Evolutionary conservation across 1,140 invertebrate species (phyloP).

Genomic region (Calliphora vicina): DNA sequence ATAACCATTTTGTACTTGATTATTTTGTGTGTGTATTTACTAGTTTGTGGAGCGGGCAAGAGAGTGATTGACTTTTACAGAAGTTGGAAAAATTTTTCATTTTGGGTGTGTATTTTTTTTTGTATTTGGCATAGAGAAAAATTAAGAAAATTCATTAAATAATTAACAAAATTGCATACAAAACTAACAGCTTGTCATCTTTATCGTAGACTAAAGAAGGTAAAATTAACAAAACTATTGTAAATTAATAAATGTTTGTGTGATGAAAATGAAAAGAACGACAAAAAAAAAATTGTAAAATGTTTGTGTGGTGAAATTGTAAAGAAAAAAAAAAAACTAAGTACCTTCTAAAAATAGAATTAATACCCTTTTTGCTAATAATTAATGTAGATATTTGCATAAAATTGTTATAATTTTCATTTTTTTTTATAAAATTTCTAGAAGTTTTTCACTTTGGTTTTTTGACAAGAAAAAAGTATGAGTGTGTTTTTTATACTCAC

Average conservation of each 20-base stretch:
- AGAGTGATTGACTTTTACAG: background rate
- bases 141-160: background rate
- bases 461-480: background rate
- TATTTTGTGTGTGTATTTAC: too few relatives aligned
- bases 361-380: too few relatives aligned
- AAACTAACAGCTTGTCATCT: slow-evolving; percentile 15
- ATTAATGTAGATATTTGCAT: background rate
- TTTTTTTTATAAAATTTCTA: background rate
- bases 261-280: background rate
- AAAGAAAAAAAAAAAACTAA: background rate
- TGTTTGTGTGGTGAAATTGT: slow-evolving; percentile 5
- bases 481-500: too few relatives aligned
- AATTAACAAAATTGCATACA: background rate
- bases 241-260: background rate
- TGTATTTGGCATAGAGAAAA: background rate
- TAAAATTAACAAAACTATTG: background rate
- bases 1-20: too few relatives aligned
- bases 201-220: background rate
- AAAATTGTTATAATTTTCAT: too few relatives aligned
- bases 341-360: too few relatives aligned
- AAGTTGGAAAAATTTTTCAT: slow-evolving; percentile 2
- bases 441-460: background rate
- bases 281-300: background rate
- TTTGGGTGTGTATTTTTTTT: slow-evolving; percentile 29
- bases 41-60: background rate